phyloP scores from a whole-genome alignment of 2,888 invertebrate species.

The Cecidostiba fungosa region DNA sequence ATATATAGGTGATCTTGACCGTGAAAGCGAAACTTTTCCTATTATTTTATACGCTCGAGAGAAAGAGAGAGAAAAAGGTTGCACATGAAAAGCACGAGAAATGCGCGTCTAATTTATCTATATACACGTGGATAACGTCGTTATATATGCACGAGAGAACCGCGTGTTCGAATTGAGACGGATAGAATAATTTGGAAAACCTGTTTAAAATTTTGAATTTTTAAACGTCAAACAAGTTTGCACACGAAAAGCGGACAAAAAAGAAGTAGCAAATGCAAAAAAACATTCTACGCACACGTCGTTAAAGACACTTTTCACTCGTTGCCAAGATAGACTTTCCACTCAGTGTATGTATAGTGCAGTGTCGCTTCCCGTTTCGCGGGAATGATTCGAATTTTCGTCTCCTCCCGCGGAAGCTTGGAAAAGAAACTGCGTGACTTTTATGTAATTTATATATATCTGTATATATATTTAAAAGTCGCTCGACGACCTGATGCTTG shows the following conservation, averaged over 20 bases:
- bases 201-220: too few species aligned
- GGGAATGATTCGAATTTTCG: not conserved
- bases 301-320: too few species aligned
- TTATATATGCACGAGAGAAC: too few species aligned
- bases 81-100: not conserved
- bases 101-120: not conserved
- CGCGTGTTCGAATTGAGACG: too few species aligned
- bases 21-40: constrained; percentile 47
- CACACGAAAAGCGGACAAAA: too few species aligned
- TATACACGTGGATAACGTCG: too few species aligned
- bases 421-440: not conserved
- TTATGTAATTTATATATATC: constrained; percentile 44
- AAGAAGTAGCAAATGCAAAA: too few species aligned
- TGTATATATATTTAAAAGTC: constrained; percentile 48
- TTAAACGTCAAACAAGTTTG: too few species aligned
- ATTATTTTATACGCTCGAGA: not conserved
- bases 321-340: not conserved
- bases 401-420: constrained; percentile 4
- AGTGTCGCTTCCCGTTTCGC: not conserved
- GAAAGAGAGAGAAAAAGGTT: not conserved
- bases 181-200: too few species aligned
- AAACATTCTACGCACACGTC: too few species aligned
- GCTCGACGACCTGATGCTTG: constrained; percentile 38
- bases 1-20: constrained; percentile 45
- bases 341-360: not conserved